A percentile compares a stretch with the other conserved stretches of the same genome.
phyloP scores from a whole-genome alignment of 2,888 invertebrate species.

The Zaprionus obscuricornis region DNA sequence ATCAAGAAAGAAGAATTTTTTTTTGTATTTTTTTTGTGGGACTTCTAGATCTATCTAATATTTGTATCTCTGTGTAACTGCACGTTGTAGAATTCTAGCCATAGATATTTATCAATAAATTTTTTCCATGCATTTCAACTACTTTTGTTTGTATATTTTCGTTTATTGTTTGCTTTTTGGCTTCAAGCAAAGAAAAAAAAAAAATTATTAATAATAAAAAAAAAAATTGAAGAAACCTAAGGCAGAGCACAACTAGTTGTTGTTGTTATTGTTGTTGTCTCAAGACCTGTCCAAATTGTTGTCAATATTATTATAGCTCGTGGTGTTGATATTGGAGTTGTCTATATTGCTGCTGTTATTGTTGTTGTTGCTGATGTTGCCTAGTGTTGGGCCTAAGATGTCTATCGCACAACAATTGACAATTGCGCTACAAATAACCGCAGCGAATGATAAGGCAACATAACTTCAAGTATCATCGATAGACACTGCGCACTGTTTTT shows the following conservation, averaged over 20 bases:
- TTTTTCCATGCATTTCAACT: slow-evolving; percentile 28
- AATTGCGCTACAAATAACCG: slow-evolving; percentile 69
- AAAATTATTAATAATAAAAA: slow-evolving; percentile 51
- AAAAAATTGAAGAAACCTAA: slow-evolving; percentile 10
- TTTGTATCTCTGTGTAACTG: slow-evolving; percentile 40
- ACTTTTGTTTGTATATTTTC: slow-evolving; percentile 22
- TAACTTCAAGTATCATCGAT: slow-evolving; percentile 53
- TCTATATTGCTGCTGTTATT: slow-evolving; percentile 21
- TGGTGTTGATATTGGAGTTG: slow-evolving; percentile 14
- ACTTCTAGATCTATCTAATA: slow-evolving; percentile 34
- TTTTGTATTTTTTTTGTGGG: too few relatives aligned
- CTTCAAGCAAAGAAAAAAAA: slow-evolving; percentile 15
- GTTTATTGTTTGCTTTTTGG: slow-evolving; percentile 40
- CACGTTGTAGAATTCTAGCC: slow-evolving; percentile 29
- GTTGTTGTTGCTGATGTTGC: slow-evolving; percentile 11
- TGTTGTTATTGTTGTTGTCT: slow-evolving; percentile 23
- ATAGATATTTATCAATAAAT: slow-evolving; percentile 55
- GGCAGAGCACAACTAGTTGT: slow-evolving; percentile 24
- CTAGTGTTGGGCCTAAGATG: slow-evolving; percentile 46
- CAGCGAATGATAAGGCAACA: slow-evolving; percentile 66
- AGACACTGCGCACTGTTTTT: slow-evolving; percentile 41
- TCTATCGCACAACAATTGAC: slow-evolving; percentile 73
- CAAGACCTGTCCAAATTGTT: slow-evolving; percentile 49
- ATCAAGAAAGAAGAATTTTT: too few relatives aligned
- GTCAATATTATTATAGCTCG: slow-evolving; percentile 18